Evolutionary conservation across 2,797 vertebrate species (phyloP).

Genomic region (Onychomys leucogaster): DNA sequence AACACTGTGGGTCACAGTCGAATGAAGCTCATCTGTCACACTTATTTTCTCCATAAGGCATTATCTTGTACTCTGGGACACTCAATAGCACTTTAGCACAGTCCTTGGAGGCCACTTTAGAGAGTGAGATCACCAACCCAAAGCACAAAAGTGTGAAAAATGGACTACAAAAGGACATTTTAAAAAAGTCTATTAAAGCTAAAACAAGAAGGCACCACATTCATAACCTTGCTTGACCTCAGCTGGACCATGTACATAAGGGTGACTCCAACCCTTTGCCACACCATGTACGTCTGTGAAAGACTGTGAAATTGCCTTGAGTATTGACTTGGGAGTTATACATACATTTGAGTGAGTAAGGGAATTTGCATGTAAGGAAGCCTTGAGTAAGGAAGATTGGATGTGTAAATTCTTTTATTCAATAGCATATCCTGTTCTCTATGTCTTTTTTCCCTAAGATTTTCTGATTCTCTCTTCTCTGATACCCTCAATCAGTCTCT

Average conservation of each 20-base stretch:
- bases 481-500: conserved; percentile 5
- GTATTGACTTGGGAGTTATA: conserved; percentile 48
- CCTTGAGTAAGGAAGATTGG: not conserved
- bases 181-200: not conserved
- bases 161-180: not conserved
- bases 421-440: not conserved
- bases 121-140: conserved; percentile 5
- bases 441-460: conserved; percentile 27
- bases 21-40: not conserved
- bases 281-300: not conserved
- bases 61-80: not conserved
- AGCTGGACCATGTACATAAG: not conserved
- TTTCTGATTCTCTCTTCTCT: not conserved
- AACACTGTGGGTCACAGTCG: not conserved
- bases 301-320: not conserved
- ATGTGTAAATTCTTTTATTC: conserved; percentile 3
- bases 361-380: conserved; percentile 34
- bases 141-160: conserved; percentile 13
- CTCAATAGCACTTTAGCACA: not conserved
- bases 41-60: not conserved
- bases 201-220: not conserved
- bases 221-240: not conserved
- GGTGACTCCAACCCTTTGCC: not conserved
- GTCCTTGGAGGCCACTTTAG: not conserved
- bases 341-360: conserved; percentile 52